Percentiles rank a stretch among this genome's conserved stretches.
Conservation (phyloP, 2,888 invertebrate species). For the Idaea biselata region DNA sequence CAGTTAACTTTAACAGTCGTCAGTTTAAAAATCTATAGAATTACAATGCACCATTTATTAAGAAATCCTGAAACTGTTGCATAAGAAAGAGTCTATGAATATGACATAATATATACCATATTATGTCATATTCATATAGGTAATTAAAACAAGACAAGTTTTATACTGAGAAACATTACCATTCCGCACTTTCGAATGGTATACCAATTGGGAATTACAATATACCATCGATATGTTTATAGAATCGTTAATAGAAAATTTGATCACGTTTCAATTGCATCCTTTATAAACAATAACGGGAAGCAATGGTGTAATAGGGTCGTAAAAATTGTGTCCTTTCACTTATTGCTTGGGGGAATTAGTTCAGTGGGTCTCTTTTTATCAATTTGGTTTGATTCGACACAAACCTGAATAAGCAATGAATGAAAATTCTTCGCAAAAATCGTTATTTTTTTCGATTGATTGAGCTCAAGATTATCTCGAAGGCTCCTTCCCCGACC, state of each 20-base stretch:
- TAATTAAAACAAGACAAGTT: neutral
- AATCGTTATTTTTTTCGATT: too few species aligned
- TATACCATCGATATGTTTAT: constrained; percentile 18
- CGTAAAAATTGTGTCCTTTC: constrained; percentile 55
- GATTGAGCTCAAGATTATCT: too few species aligned
- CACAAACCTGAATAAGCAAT: neutral
- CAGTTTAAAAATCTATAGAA: too few species aligned
- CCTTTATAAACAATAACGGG: constrained; percentile 64
- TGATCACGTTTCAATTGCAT: constrained; percentile 58
- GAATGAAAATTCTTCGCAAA: too few species aligned
- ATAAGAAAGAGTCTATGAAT: too few species aligned
- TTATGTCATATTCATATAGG: too few species aligned
- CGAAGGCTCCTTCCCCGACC: too few species aligned
- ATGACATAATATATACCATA: too few species aligned
- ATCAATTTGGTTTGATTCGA: neutral
- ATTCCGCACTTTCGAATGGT: constrained; percentile 53
- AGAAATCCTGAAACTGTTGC: too few species aligned
- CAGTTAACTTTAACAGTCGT: too few species aligned
- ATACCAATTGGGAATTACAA: constrained; percentile 57
- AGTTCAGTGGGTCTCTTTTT: constrained; percentile 35
- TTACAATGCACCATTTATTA: too few species aligned
- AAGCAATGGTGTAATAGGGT: constrained; percentile 42
- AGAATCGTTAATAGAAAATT: constrained; percentile 38
- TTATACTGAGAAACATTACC: neutral
- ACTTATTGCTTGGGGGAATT: constrained; percentile 36